phyloP scores from a whole-genome alignment of 2,113 vertebrate species.

The Perca fluviatilis region DNA sequence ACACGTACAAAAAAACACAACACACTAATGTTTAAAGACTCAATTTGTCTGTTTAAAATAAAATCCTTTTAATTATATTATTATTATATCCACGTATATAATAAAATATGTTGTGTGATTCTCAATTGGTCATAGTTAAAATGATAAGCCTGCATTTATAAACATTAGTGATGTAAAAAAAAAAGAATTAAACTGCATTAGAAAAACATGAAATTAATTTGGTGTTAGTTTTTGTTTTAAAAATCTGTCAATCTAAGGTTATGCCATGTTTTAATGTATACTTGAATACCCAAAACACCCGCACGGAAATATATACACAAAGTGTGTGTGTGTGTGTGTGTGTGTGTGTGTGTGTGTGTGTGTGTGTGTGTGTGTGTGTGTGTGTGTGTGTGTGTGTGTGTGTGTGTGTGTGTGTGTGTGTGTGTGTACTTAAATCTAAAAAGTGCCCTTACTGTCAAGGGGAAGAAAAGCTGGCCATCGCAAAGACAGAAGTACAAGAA shows the following conservation, averaged over 20 bases:
- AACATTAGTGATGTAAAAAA: not conserved
- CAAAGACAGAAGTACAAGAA: not conserved
- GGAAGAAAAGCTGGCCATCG: too few relatives aligned
- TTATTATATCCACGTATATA: not conserved
- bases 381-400: too few relatives aligned
- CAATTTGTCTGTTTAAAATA: not conserved
- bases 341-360: too few relatives aligned
- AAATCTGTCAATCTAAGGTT: not conserved
- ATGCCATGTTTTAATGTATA: too few relatives aligned
- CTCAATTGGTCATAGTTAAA: not conserved
- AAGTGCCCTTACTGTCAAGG: too few relatives aligned
- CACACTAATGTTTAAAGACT: not conserved
- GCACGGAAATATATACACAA: too few relatives aligned
- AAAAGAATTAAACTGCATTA: not conserved
- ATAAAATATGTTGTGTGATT: not conserved
- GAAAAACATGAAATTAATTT: not conserved
- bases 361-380: too few relatives aligned
- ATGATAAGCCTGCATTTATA: not conserved
- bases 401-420: too few relatives aligned
- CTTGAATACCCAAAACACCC: too few relatives aligned
- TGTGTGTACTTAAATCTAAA: too few relatives aligned
- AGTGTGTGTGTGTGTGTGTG: too few relatives aligned
- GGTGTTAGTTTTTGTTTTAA: not conserved
- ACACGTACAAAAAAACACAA: not conserved
- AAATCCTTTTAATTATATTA: not conserved